Evolutionary conservation across 2,113 vertebrate genomes (phyloP).

Genomic region (Labrus mixtus): DNA sequence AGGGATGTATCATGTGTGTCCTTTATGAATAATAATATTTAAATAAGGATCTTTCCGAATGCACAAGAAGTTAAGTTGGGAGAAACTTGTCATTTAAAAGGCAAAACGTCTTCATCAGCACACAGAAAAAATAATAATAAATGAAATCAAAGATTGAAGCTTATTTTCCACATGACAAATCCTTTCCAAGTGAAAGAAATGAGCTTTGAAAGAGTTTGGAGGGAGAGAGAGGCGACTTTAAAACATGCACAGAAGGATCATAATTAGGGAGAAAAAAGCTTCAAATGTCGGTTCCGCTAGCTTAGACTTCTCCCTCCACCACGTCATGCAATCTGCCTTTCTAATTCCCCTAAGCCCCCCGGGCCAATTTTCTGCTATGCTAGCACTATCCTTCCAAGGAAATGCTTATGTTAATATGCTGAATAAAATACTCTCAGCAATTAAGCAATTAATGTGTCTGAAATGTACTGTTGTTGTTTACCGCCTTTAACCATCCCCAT

Average conservation of each 20-base stretch:
- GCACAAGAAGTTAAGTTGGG: neutral
- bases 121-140: neutral
- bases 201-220: conserved; percentile 52
- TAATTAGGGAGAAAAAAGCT: conserved; percentile 77
- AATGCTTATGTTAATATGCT: conserved; percentile 91
- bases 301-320: conserved; percentile 85
- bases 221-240: conserved; percentile 42
- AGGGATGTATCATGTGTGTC: neutral
- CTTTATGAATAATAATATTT: neutral
- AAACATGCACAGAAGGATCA: conserved; percentile 70
- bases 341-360: conserved; percentile 90
- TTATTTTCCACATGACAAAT: conserved; percentile 73
- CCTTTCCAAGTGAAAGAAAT: conserved; percentile 52
- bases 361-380: conserved; percentile 94
- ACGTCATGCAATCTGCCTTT: conserved; percentile 85
- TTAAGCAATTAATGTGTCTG: conserved; percentile 92
- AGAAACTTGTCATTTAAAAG: neutral
- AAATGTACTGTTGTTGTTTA: conserved; percentile 83
- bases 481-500: conserved; percentile 78
- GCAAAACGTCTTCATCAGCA: conserved; percentile 42
- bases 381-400: conserved; percentile 86
- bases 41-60: neutral
- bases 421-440: conserved; percentile 89
- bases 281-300: conserved; percentile 90
- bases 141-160: conserved; percentile 34